These are phyloP conservation scores for Salarias fasciatus DNA, from an alignment of 2,797 vertebrate genomes.

Conservation along the genomic window DNA sequence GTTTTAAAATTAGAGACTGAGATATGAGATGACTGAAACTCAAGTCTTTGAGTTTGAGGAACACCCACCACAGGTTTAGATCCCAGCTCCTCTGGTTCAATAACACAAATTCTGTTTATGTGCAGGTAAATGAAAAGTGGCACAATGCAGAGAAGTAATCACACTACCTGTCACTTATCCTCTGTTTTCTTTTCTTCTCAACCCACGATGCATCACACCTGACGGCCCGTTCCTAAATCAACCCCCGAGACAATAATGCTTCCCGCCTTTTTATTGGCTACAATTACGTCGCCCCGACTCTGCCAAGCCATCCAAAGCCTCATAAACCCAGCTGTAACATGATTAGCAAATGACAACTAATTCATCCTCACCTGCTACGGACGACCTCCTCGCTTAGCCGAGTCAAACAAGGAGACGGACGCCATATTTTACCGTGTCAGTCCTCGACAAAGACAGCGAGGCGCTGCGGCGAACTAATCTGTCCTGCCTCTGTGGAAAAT, in stretches of 20 bases:
- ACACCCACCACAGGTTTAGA: no score
- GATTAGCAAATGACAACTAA: conserved; percentile 45
- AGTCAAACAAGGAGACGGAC: conserved; percentile 41
- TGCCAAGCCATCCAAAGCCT: conserved; percentile 34
- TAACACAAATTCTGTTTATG: background rate
- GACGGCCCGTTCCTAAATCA: background rate
- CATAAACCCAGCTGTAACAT: conserved; percentile 38
- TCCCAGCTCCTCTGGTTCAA: no score
- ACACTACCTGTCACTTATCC: background rate
- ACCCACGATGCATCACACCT: background rate
- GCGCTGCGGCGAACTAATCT: conserved; percentile 57
- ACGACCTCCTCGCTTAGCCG: conserved; percentile 43
- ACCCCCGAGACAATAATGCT: background rate
- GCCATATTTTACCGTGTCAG: conserved; percentile 37
- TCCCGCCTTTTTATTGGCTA: conserved; percentile 21
- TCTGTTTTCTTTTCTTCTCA: background rate
- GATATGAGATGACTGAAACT: no score
- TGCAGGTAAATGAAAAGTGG: background rate
- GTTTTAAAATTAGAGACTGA: no score
- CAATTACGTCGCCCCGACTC: conserved; percentile 24
- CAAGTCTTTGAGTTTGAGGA: no score
- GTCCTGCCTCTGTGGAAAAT: conserved; percentile 63
- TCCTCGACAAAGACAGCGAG: conserved; percentile 25
- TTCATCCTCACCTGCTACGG: conserved; percentile 37
- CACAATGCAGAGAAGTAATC: background rate